Conservation (phyloP, 2,888 invertebrate genomes). For the Argyresthia goedartella region DNA sequence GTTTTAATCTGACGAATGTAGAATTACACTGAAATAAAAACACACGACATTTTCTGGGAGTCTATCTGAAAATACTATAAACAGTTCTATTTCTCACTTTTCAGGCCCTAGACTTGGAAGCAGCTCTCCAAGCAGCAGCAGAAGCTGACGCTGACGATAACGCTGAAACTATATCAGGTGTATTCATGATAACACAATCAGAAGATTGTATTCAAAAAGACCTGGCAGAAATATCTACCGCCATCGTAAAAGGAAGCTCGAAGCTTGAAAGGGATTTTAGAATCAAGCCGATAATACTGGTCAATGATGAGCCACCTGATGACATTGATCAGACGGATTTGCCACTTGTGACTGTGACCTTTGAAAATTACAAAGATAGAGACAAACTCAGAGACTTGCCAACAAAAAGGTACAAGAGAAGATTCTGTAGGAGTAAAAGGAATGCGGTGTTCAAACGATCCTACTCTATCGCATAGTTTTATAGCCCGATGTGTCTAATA, state of each 20-base stretch:
- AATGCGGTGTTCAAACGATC: conserved; percentile 53
- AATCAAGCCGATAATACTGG: conserved; percentile 48
- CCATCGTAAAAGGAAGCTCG: background rate
- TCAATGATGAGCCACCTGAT: conserved; percentile 53
- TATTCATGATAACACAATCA: conserved; percentile 11
- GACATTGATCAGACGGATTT: conserved; percentile 43
- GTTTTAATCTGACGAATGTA: too few species aligned
- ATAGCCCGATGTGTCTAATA: background rate
- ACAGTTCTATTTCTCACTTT: conserved; percentile 13
- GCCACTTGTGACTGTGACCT: background rate
- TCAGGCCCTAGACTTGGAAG: conserved; percentile 49
- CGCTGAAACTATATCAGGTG: background rate
- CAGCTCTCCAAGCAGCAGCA: conserved; percentile 30
- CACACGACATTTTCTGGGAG: background rate
- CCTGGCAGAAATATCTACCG: conserved; percentile 6
- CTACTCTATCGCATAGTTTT: conserved; percentile 46
- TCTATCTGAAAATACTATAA: background rate
- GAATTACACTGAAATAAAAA: too few species aligned
- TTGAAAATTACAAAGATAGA: background rate
- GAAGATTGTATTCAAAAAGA: conserved; percentile 20
- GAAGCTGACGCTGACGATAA: conserved; percentile 19
- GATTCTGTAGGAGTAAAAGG: conserved; percentile 44
- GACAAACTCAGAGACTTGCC: conserved; percentile 40
- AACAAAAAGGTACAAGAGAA: conserved; percentile 42
- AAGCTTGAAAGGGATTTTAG: conserved; percentile 20